phyloP scores from a whole-genome alignment of 2,797 vertebrate genomes.

The Myripristis jacobus region DNA sequence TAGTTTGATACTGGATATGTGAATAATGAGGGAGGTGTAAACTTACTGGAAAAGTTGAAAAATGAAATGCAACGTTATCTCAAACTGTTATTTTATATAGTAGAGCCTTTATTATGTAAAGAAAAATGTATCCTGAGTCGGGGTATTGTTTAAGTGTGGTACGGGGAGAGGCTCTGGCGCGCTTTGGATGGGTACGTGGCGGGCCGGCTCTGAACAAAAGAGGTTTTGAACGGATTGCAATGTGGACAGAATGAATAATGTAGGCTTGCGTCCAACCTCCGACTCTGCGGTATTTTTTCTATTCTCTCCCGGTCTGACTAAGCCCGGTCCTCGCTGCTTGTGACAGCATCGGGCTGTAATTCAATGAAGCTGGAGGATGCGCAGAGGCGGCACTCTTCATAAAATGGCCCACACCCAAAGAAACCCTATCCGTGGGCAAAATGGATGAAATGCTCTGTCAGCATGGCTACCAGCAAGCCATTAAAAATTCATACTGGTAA shows the following conservation, averaged over 20 bases:
- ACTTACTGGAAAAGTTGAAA: not conserved
- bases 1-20: not conserved
- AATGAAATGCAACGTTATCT: too few relatives aligned
- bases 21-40: not conserved
- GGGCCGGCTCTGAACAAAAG: slow-evolving; percentile 46
- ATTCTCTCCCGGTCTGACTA: not conserved
- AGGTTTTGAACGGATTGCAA: slow-evolving; percentile 7
- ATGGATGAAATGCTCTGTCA: slow-evolving; percentile 42
- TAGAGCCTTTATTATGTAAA: rapidly evolving
- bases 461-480: slow-evolving; percentile 21
- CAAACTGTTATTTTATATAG: too few relatives aligned
- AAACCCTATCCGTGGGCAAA: slow-evolving; percentile 9
- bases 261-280: not conserved
- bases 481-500: slow-evolving; percentile 53
- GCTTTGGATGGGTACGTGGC: slow-evolving; percentile 21
- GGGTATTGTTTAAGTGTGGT: not conserved
- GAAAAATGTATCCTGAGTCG: rapidly evolving
- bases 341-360: not conserved
- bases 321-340: not conserved
- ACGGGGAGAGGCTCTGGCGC: not conserved
- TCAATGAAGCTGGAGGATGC: not conserved
- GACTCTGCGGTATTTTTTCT: slow-evolving; percentile 9
- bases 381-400: not conserved
- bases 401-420: slow-evolving; percentile 23
- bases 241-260: slow-evolving; percentile 30